phyloP scores from a whole-genome alignment of 2,888 invertebrate species.

The Agrochola circellaris region DNA sequence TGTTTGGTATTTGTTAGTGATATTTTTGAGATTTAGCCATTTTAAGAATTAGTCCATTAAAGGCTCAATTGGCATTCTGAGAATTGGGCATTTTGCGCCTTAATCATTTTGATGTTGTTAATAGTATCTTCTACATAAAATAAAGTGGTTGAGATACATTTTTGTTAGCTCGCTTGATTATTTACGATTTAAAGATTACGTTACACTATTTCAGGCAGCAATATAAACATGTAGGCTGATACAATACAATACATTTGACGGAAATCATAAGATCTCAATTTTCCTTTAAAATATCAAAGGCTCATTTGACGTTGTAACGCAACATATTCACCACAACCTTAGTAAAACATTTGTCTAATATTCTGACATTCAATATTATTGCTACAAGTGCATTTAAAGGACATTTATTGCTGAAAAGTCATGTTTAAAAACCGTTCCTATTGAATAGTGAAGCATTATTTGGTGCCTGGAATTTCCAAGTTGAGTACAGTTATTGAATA shows the following conservation, averaged over 20 bases:
- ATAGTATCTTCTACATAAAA: neutral
- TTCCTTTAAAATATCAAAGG: neutral
- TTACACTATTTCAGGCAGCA: neutral
- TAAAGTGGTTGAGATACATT: neutral
- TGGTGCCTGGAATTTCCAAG: slow-evolving; percentile 12
- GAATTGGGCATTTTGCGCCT: no score
- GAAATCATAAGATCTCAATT: neutral
- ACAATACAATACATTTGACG: neutral
- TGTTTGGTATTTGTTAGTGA: neutral
- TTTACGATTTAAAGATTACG: neutral
- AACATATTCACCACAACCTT: neutral
- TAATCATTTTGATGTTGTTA: neutral
- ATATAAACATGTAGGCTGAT: neutral
- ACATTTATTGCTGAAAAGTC: slow-evolving; percentile 11
- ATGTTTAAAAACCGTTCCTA: neutral
- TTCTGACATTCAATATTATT: slow-evolving; percentile 4
- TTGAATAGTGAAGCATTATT: slow-evolving; percentile 38
- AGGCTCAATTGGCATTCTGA: no score
- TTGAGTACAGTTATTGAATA: slow-evolving; percentile 38
- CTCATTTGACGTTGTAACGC: neutral
- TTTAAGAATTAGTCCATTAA: no score
- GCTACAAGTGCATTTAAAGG: slow-evolving; percentile 21
- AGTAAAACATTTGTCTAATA: neutral
- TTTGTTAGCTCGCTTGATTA: neutral
- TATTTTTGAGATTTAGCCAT: neutral